Evolutionary conservation across 2,888 invertebrate genomes (phyloP).

Genomic region (Aphidoletes aphidimyza): DNA sequence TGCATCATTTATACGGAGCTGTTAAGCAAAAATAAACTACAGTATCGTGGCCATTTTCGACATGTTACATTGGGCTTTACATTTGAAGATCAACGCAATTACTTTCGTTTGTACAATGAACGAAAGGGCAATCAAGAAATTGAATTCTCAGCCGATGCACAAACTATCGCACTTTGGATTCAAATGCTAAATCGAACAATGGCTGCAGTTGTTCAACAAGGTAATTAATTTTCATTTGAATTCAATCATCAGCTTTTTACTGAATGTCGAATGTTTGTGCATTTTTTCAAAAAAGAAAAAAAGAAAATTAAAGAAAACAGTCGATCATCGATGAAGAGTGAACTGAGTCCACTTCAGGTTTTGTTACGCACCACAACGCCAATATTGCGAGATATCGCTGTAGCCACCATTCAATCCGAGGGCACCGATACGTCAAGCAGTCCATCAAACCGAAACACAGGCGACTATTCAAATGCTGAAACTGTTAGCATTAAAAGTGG

Average conservation of each 20-base stretch:
- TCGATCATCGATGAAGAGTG: not conserved
- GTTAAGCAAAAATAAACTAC: slow-evolving; percentile 62
- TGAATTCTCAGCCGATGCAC: slow-evolving; percentile 63
- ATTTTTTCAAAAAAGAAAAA: not conserved
- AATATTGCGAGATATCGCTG: not conserved
- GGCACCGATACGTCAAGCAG: not conserved
- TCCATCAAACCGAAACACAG: not conserved
- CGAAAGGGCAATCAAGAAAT: slow-evolving; percentile 64
- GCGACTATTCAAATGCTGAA: not conserved
- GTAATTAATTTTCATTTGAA: not conserved
- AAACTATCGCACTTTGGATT: slow-evolving; percentile 62
- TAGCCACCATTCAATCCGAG: not conserved
- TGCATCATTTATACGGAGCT: slow-evolving; percentile 66
- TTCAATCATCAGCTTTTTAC: no score
- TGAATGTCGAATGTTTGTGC: no score
- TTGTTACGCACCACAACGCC: not conserved
- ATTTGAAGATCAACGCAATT: slow-evolving; percentile 56
- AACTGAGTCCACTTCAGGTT: not conserved
- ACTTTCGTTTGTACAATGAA: slow-evolving; percentile 58
- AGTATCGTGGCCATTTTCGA: slow-evolving; percentile 66
- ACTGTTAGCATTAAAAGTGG: not conserved
- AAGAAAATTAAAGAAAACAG: not conserved
- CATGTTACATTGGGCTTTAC: slow-evolving; percentile 64
- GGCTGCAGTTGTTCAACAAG: not conserved
- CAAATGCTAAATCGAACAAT: slow-evolving; percentile 60